These are phyloP conservation scores for Mystacides longicornis DNA, from an alignment of 2,888 invertebrate genomes.

Conservation along the genomic window DNA sequence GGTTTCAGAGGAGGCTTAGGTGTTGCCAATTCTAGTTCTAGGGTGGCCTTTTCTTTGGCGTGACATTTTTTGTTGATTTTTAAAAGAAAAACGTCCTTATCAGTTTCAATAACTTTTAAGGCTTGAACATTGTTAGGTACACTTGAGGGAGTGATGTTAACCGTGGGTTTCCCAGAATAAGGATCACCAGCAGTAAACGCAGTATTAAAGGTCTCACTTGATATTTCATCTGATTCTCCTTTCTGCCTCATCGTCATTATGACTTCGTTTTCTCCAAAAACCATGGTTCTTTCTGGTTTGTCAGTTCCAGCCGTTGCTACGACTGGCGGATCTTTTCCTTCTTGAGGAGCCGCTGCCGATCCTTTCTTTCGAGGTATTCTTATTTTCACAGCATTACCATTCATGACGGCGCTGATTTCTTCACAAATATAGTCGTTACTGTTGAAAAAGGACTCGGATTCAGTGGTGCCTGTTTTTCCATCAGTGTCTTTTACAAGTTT, in stretches of 20 bases:
- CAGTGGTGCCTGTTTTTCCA: background rate
- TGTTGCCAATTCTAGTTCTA: conserved; percentile 61
- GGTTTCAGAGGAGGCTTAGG: conserved; percentile 53
- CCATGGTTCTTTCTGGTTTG: conserved; percentile 7
- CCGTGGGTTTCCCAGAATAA: conserved; percentile 8
- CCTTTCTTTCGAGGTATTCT: conserved; percentile 12
- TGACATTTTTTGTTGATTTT: conserved; percentile 65
- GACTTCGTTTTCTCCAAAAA: conserved; percentile 15
- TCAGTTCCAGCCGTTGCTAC: background rate
- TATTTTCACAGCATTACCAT: conserved; percentile 18
- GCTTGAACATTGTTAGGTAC: conserved; percentile 36
- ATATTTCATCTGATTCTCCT: background rate
- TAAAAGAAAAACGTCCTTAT: conserved; percentile 64
- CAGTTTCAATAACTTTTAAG: conserved; percentile 55
- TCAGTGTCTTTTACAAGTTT: too few relatives aligned
- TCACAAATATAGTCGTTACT: conserved; percentile 4
- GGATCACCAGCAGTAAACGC: conserved; percentile 10
- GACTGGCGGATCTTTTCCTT: background rate
- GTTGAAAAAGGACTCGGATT: background rate
- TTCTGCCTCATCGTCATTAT: conserved; percentile 11
- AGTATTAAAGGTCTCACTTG: conserved; percentile 7
- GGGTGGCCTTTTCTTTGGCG: conserved; percentile 39
- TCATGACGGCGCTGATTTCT: conserved; percentile 16
- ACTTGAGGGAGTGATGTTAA: conserved; percentile 10
- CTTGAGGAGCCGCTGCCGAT: background rate